phyloP scores from a whole-genome alignment of 2,888 invertebrate genomes.

The Pachydiplax longipennis region DNA sequence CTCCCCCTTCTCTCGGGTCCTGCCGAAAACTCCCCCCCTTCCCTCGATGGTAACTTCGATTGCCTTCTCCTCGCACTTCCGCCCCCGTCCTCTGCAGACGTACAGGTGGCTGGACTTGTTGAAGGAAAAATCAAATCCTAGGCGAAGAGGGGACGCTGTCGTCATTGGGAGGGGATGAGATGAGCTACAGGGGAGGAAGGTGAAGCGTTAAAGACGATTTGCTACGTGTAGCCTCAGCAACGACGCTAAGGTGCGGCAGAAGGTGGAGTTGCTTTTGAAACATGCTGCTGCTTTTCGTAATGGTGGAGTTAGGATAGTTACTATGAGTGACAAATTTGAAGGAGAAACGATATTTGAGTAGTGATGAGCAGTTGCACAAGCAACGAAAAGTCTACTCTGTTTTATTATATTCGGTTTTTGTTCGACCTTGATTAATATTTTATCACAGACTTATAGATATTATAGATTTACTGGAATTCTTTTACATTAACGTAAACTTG shows the following conservation, averaged over 20 bases:
- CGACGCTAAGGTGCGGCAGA: background rate
- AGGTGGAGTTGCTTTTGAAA: background rate
- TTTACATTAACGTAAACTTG: too few relatives aligned
- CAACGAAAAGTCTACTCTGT: too few relatives aligned
- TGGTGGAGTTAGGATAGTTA: too few relatives aligned
- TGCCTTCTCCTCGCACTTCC: background rate
- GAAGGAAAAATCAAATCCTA: conserved; percentile 39
- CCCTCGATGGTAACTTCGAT: background rate
- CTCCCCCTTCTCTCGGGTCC: background rate
- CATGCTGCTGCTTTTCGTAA: background rate
- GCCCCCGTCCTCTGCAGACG: background rate
- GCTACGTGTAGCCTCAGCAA: background rate
- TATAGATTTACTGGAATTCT: too few relatives aligned
- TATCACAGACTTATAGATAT: too few relatives aligned
- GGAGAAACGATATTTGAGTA: too few relatives aligned
- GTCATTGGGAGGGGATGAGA: background rate
- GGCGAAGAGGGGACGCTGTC: background rate
- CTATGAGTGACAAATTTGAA: too few relatives aligned
- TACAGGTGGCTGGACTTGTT: conserved; percentile 44
- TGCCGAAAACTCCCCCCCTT: background rate
- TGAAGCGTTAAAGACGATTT: background rate
- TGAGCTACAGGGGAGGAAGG: background rate
- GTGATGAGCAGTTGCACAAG: too few relatives aligned
- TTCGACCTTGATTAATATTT: too few relatives aligned
- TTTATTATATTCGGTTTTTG: too few relatives aligned